Evolutionary conservation across 2,888 invertebrate species (phyloP).

Genomic region (Dolichomitus sp.): DNA sequence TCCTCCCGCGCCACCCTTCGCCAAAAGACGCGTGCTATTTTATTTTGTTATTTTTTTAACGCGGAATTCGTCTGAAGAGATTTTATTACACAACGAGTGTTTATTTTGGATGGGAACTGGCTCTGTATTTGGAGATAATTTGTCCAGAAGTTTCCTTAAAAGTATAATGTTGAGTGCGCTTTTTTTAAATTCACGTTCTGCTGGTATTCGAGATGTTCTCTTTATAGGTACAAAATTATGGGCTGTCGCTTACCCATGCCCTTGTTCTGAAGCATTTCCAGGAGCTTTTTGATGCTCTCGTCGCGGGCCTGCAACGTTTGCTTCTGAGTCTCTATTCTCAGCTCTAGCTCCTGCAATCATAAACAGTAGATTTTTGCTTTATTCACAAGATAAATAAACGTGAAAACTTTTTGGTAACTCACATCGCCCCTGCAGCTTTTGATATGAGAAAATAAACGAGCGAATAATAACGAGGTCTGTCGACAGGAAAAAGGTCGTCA

Average conservation of each 20-base stretch:
- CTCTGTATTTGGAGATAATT: not conserved
- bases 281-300: slow-evolving; percentile 99
- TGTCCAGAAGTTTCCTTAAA: not conserved
- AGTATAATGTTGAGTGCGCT: not conserved
- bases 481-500: slow-evolving; percentile 45
- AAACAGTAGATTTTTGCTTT: slow-evolving; percentile 23
- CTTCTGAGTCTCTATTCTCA: slow-evolving; percentile 99
- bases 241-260: slow-evolving; percentile 93
- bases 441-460: not conserved
- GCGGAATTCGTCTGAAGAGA: not conserved
- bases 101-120: not conserved
- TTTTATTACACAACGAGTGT: not conserved
- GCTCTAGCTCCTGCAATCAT: slow-evolving; percentile 94
- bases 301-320: slow-evolving; percentile 98
- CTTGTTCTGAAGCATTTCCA: slow-evolving; percentile 99
- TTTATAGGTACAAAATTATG: slow-evolving; percentile 1
- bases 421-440: not conserved
- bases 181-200: not conserved
- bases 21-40: slow-evolving; percentile 67
- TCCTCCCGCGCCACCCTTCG: slow-evolving; percentile 62
- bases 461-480: slow-evolving; percentile 33
- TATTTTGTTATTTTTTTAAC: slow-evolving; percentile 5
- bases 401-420: not conserved
- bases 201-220: not conserved
- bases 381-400: not conserved